Evolutionary conservation across 2,113 vertebrate genomes (phyloP), one percentile per base, ranked within the genome.

Genomic region (Centropus bengalensis): DNA sequence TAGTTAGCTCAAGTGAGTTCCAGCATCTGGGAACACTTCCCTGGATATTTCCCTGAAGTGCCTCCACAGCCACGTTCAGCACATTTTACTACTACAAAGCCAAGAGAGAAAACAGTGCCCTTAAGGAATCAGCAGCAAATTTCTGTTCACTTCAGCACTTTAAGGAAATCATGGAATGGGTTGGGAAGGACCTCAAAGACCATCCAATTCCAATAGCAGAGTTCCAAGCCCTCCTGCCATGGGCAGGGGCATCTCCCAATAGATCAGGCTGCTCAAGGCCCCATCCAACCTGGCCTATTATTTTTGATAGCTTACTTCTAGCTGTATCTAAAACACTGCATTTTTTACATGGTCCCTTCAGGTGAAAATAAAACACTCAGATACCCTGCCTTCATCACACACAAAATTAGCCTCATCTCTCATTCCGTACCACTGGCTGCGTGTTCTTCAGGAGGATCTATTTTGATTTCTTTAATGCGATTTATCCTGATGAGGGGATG

Each of bases 401-500:
- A 74, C 52, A 84, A 73, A 82, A 85, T 69, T 69, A 69, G 55
- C 42, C 22, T 88, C 6, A 21, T 52, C 30, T 84, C 66, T 85
- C 67, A 56, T 62, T 91, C 44, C 40, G 7, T 89, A 82, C 78
- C 68, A 73, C 91, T 92, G 89, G 51, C 89, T 90, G 82, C 40
- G 69, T 73, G 87, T 93, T 74, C 84, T 81, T 93, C 60, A 76
- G 60, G 38, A 77, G 40, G 40, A 60, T n/a, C 60, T 83, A 77
- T 94, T 93, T 90, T 86, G 54, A 78, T 75, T 94, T 95, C 36
- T 91, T 91, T 89, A 93, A 83, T 86, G 73, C 64, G 63, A 59
- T 81, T 95, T 95, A 87, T 80, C 75, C 18, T 18, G 78, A 93
- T 86, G 63, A 89, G 52, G 49, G 28, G 84, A 82, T 16, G 32